phyloP scores from a whole-genome alignment of 2,888 invertebrate genomes.

The Xestoiulus laeticollis region DNA sequence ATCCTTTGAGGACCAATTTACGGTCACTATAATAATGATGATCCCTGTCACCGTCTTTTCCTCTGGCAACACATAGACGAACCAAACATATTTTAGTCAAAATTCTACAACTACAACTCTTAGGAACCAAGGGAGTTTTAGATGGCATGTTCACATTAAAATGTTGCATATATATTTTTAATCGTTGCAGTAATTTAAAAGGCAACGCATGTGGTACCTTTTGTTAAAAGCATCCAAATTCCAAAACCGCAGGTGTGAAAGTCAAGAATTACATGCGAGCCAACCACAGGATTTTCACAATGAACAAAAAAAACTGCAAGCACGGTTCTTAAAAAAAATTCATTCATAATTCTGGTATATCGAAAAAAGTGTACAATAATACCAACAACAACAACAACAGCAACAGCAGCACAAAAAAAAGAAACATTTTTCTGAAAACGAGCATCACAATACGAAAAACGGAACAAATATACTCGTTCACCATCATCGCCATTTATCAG shows the following conservation, averaged over 20 bases:
- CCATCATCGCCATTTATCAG: neutral
- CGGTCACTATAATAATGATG: neutral
- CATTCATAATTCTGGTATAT: neutral
- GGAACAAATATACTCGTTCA: neutral
- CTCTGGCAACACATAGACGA: neutral
- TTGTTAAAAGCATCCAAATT: too few relatives aligned
- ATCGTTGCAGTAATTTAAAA: too few relatives aligned
- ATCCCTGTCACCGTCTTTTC: neutral
- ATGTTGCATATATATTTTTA: too few relatives aligned
- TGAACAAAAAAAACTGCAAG: neutral
- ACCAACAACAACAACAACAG: neutral
- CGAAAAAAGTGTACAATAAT: neutral
- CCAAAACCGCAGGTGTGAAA: too few relatives aligned
- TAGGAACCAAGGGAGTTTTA: too few relatives aligned
- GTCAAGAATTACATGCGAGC: neutral
- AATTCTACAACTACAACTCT: too few relatives aligned
- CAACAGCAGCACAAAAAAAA: neutral
- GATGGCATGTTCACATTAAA: too few relatives aligned
- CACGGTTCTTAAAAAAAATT: neutral
- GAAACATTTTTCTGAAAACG: neutral
- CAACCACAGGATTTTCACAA: conserved; percentile 1
- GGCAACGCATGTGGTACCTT: too few relatives aligned
- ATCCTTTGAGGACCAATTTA: neutral
- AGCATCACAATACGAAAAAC: neutral
- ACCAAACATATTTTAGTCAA: too few relatives aligned